These are phyloP conservation scores for Antitype chi DNA, from an alignment of 2,888 invertebrate genomes.

Conservation along the genomic window DNA sequence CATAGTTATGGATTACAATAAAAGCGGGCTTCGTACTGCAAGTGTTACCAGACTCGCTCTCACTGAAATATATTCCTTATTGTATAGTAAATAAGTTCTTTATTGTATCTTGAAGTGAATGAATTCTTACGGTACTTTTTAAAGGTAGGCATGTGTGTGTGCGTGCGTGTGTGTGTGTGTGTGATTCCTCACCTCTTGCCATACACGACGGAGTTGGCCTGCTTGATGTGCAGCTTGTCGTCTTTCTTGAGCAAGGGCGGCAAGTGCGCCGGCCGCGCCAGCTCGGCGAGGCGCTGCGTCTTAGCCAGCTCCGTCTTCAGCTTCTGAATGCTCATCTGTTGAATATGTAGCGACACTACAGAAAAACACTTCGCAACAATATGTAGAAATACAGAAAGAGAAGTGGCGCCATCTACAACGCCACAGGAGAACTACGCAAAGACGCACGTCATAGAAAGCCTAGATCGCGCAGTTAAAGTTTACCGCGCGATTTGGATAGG, in stretches of 20 bases:
- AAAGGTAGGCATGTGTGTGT: no score
- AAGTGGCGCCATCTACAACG: no score
- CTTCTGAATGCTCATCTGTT: slow-evolving; percentile 92
- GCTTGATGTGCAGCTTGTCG: slow-evolving; percentile 70
- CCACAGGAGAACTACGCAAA: no score
- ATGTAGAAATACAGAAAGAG: no score
- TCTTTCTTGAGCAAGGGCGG: slow-evolving; percentile 74
- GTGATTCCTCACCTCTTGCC: slow-evolving; percentile 86
- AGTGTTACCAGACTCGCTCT: neutral
- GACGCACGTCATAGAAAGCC: no score
- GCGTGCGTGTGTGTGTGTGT: no score
- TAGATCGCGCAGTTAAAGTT: no score
- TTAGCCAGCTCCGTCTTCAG: slow-evolving; percentile 93
- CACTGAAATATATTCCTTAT: neutral
- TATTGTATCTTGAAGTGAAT: neutral
- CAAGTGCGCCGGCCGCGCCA: slow-evolving; percentile 92
- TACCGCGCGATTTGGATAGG: no score
- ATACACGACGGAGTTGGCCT: slow-evolving; percentile 86
- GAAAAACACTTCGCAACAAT: no score
- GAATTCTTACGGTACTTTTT: no score
- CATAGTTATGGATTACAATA: neutral
- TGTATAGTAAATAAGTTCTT: neutral
- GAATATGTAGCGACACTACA: no score
- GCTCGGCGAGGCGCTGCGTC: slow-evolving; percentile 93
- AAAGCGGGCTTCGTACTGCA: neutral